Base-by-base conservation (phyloP, 2,113 vertebrate genomes). In the Plestiodon gilberti region DNA sequence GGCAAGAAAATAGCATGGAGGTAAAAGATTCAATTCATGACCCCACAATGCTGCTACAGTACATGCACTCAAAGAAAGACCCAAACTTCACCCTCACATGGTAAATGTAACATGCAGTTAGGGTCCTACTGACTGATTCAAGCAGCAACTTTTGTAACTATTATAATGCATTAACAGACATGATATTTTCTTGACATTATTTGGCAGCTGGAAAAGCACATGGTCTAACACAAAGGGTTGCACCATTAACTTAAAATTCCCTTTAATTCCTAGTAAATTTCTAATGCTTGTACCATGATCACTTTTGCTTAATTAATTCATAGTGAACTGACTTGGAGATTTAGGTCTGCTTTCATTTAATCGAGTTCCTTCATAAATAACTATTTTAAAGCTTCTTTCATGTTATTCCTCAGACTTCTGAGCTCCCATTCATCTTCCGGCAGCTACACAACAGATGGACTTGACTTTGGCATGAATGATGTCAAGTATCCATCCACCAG, bases 361-460 rank as follows among this genome's bases (percentile, higher is more conserved):
- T 88, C 85, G 64, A 79, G 57, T 89, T 91, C 43, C 90, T 87
- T 89, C 88, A 82, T 90, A 92, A 91, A 93, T 33, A 87, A 28
- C 57, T 40, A 73, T 43, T 71, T 90, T 65, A 73, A 89, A 94
- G 92, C 67, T 20, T 77, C 81, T 43, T 83, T 87, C 33, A 1
- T 74, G 48, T 89, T 88, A 35, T 88, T 90, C 82, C 87, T 88
- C 84, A 87, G 78, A 82, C 83, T 84, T 88, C 84, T 80, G 74
- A 77, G 33, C 67, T 84, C 78, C 8, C 55, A 73, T 65, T 92
- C 73, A 69, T 93, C 83, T 91, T 79, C 55, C 77, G 55, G 0
- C 75, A 78, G 85, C 82, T 78, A 23, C n/a, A 67, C 38, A 87
- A 87, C 90, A 90, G 87, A 90, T 52, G 84, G 87, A 78, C 89